These are phyloP conservation scores for Silurus lanzhouensis DNA, from an alignment of 2,797 vertebrate genomes.

Conservation along the genomic window DNA sequence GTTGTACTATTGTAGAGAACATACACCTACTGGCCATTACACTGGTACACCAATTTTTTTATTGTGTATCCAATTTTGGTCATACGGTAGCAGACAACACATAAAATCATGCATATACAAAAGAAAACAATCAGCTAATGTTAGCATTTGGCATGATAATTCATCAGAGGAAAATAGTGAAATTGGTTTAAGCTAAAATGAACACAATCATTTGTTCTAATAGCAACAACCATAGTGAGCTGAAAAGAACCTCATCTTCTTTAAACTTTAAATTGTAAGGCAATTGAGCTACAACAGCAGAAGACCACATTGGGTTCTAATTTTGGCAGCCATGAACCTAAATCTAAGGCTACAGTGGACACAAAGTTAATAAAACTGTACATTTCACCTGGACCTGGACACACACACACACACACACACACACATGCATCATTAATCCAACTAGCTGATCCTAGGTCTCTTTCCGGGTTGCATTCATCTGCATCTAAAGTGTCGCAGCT, in stretches of 20 bases:
- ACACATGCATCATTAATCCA: neutral
- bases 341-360: neutral
- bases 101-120: too few relatives aligned
- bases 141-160: too few relatives aligned
- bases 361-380: neutral
- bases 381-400: neutral
- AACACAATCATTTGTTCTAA: neutral
- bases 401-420: conserved; percentile 4
- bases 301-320: neutral
- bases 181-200: neutral
- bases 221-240: neutral
- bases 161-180: neutral
- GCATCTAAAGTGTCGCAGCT: conserved; percentile 61
- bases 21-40: too few relatives aligned
- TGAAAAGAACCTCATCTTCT: neutral
- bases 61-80: too few relatives aligned
- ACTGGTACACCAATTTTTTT: too few relatives aligned
- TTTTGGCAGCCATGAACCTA: too few relatives aligned
- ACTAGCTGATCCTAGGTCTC: conserved; percentile 15
- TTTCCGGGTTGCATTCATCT: conserved; percentile 25
- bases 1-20: too few relatives aligned
- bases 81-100: too few relatives aligned
- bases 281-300: neutral
- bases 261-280: neutral
- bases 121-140: too few relatives aligned